phyloP scores from a whole-genome alignment of 2,113 vertebrate genomes.

The Carollia perspicillata region DNA sequence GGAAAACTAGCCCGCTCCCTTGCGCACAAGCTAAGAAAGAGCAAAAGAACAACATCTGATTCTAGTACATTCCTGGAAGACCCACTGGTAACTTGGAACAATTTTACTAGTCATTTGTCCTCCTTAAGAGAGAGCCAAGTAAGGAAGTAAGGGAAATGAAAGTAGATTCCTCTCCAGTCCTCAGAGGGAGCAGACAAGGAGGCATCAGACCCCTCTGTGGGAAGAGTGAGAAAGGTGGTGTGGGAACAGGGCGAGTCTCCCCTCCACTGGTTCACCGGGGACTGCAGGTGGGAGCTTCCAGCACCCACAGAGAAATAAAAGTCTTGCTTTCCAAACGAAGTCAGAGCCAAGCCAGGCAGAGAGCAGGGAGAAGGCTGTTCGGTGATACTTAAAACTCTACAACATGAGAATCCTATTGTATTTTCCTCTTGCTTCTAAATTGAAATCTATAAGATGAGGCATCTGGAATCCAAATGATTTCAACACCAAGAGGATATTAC shows the following conservation, averaged over 20 bases:
- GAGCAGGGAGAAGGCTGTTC: background rate
- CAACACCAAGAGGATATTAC: slow-evolving; percentile 27
- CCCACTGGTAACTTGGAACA: background rate
- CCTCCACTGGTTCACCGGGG: background rate
- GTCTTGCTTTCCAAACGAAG: background rate
- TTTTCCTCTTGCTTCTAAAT: slow-evolving; percentile 24
- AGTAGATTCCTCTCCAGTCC: background rate
- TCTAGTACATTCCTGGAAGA: background rate
- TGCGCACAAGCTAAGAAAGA: background rate
- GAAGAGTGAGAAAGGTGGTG: background rate
- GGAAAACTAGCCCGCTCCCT: background rate
- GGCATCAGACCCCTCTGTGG: background rate
- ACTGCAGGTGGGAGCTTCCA: background rate
- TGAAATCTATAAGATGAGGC: slow-evolving; percentile 54
- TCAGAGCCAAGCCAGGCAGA: background rate
- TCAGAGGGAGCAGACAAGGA: background rate
- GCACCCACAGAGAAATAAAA: background rate
- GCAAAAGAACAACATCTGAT: background rate
- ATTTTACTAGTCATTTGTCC: background rate
- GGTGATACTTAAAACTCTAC: background rate
- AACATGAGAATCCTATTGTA: background rate
- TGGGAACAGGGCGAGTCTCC: background rate
- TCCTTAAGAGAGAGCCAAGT: background rate
- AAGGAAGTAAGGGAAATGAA: background rate
- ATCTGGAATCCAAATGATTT: slow-evolving; percentile 50